Evolutionary conservation across 2,888 invertebrate species (phyloP).

Genomic region (Rugalucina vietnamica): DNA sequence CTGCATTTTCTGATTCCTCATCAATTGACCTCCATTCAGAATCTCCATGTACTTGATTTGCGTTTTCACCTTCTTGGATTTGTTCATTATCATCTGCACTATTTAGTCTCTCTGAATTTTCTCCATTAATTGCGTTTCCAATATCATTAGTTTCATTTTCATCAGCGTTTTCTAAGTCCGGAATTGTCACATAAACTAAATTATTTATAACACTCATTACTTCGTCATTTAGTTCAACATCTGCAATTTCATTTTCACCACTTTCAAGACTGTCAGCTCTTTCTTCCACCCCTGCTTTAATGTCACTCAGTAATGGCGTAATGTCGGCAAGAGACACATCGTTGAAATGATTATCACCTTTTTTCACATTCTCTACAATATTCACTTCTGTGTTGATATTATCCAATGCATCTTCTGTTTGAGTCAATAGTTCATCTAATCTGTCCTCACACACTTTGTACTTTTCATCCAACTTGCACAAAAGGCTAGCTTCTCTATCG

Average conservation of each 20-base stretch:
- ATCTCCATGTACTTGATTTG: not conserved
- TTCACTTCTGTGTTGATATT: not conserved
- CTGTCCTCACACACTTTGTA: not conserved
- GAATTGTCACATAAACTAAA: conserved; percentile 25
- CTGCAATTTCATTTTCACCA: conserved; percentile 31
- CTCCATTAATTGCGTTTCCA: not conserved
- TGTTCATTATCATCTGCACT: not conserved
- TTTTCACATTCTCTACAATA: not conserved
- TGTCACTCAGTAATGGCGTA: not conserved
- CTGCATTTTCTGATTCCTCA: not conserved
- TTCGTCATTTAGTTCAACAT: conserved; percentile 39
- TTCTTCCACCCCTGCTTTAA: conserved; percentile 25
- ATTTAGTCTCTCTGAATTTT: not conserved
- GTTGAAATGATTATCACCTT: not conserved
- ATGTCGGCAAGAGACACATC: conserved; percentile 25
- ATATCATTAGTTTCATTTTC: not conserved
- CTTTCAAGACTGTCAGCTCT: not conserved
- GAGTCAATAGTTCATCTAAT: not conserved
- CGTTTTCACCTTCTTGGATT: not conserved
- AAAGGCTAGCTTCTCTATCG: not conserved
- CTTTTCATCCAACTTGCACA: not conserved
- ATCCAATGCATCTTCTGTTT: not conserved
- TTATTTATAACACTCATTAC: conserved; percentile 32
- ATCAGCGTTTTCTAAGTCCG: conserved; percentile 21
- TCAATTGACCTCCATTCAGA: not conserved